phyloP scores from a whole-genome alignment of 2,797 vertebrate species.

The Platyrinchus mystaceus region DNA sequence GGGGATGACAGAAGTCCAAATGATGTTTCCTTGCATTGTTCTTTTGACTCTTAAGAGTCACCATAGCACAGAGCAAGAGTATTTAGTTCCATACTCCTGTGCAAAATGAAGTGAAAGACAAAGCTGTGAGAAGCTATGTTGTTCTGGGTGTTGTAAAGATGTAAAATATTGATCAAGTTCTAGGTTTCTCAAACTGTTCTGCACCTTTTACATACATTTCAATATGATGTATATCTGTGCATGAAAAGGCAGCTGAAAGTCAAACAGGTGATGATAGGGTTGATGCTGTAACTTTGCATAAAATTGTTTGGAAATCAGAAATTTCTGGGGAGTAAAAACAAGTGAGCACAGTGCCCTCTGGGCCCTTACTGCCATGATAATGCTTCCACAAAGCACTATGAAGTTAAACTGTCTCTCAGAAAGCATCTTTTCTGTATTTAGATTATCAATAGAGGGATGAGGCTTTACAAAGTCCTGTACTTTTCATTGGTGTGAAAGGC shows the following conservation, averaged over 20 bases:
- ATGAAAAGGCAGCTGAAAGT: background rate
- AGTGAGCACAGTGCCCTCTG: background rate
- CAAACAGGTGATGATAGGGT: background rate
- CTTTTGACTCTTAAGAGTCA: background rate
- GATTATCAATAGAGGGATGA: background rate
- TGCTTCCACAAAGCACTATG: background rate
- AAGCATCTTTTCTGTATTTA: background rate
- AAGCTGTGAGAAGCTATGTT: background rate
- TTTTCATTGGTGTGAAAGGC: background rate
- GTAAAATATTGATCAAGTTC: background rate
- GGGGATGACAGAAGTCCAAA: background rate
- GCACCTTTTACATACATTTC: background rate
- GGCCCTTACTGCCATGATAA: background rate
- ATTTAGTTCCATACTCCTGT: background rate
- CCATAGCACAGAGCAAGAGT: background rate
- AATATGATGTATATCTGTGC: background rate
- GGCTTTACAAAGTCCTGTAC: background rate
- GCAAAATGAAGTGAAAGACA: background rate
- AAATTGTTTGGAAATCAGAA: background rate
- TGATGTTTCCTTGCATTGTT: background rate
- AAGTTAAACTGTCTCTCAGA: background rate
- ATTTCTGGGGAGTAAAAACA: background rate
- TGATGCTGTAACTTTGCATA: background rate
- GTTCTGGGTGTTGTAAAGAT: background rate
- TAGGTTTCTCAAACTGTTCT: background rate